Evolutionary conservation across 2,888 invertebrate species (phyloP).

Genomic region (Hypena proboscidalis): DNA sequence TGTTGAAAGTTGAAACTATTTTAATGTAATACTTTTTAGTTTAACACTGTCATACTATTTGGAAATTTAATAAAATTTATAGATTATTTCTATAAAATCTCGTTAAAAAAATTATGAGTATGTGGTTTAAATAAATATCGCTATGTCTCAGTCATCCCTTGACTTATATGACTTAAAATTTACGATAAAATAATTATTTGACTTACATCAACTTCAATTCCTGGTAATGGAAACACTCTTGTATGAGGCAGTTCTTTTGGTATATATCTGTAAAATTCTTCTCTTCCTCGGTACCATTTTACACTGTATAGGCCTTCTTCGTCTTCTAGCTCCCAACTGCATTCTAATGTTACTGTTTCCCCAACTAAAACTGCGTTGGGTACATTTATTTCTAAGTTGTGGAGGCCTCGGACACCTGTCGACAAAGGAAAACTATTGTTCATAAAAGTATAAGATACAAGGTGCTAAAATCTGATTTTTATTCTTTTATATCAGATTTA

Average conservation of each 20-base stretch:
- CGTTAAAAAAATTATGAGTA: too few relatives aligned
- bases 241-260: constrained; percentile 92
- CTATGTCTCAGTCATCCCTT: too few relatives aligned
- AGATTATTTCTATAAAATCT: too few relatives aligned
- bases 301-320: constrained; percentile 90
- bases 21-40: too few relatives aligned
- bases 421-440: constrained; percentile 25
- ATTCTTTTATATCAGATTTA: too few relatives aligned
- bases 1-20: too few relatives aligned
- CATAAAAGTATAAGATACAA: not conserved
- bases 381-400: constrained; percentile 89
- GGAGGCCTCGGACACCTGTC: constrained; percentile 86
- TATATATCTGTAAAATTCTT: constrained; percentile 92
- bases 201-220: constrained; percentile 91
- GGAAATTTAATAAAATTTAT: too few relatives aligned
- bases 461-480: too few relatives aligned
- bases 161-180: too few relatives aligned
- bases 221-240: constrained; percentile 89
- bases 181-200: too few relatives aligned
- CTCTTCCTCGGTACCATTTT: constrained; percentile 92
- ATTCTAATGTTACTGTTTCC: constrained; percentile 90
- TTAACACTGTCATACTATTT: too few relatives aligned
- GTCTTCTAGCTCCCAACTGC: constrained; percentile 90
- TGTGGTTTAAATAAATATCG: too few relatives aligned
- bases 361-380: constrained; percentile 90